Conservation (phyloP, 2,113 vertebrate species). For the Pandion haliaetus region DNA sequence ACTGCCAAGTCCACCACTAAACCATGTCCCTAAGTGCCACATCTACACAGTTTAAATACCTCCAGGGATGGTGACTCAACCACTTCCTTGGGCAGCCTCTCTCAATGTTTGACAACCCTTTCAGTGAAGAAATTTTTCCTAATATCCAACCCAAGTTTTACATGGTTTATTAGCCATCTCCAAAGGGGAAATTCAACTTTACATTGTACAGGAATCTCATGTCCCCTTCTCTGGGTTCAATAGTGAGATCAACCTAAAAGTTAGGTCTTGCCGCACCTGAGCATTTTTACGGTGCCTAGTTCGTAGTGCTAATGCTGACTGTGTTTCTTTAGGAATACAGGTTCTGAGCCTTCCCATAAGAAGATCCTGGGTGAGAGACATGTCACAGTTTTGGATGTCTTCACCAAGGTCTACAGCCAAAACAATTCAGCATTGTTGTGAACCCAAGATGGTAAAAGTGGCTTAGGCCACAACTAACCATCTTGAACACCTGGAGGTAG, state of each 20-base stretch:
- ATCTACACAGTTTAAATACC: background rate
- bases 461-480: background rate
- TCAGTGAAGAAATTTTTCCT: background rate
- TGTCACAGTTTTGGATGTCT: background rate
- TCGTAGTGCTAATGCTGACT: background rate
- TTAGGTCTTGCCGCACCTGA: background rate
- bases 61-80: background rate
- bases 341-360: background rate
- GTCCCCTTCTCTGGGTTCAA: background rate
- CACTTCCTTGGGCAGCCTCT: background rate
- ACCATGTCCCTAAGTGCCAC: background rate
- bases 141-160: background rate
- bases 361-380: background rate
- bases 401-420: background rate
- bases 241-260: background rate
- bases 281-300: background rate
- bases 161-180: background rate
- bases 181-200: background rate
- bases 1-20: background rate
- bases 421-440: background rate
- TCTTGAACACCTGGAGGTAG: background rate
- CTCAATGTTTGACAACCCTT: background rate
- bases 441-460: rapidly evolving
- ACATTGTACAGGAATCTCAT: background rate
- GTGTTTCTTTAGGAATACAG: background rate